These are phyloP conservation scores for Halisarca cf. caerulea DNA, from an alignment of 37 sponge, comb jelly and placozoan genomes.

Conservation along the genomic window DNA sequence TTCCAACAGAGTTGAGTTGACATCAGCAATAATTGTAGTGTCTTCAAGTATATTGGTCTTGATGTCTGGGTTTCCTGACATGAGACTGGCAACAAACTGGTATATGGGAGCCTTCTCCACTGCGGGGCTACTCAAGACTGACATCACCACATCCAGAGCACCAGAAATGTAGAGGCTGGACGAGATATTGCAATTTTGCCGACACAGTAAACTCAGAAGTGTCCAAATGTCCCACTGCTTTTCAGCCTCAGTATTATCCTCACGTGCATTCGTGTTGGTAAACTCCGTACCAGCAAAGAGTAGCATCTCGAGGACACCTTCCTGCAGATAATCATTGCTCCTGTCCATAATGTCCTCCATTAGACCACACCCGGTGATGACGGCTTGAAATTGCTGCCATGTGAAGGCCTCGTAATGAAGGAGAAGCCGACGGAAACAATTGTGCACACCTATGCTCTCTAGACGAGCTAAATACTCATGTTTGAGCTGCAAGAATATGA, in stretches of 20 bases:
- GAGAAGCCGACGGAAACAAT: background rate
- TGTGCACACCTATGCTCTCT: background rate
- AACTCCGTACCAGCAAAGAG: slow-evolving; percentile 11
- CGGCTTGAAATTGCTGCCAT: background rate
- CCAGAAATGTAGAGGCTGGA: background rate
- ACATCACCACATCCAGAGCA: slow-evolving; percentile 11
- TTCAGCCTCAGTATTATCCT: background rate
- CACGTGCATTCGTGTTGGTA: background rate
- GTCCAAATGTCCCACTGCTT: slow-evolving; percentile 26
- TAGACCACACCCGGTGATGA: slow-evolving; percentile 4
- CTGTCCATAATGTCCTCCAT: slow-evolving; percentile 20
- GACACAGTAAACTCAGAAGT: slow-evolving; percentile 12
- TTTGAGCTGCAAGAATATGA: background rate
- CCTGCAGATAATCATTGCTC: slow-evolving; percentile 10
- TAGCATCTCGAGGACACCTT: slow-evolving; percentile 12
- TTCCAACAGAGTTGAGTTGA: background rate
- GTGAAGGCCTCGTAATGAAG: slow-evolving; percentile 8
- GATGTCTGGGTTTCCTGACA: background rate
- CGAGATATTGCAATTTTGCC: background rate
- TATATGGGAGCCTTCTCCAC: slow-evolving; percentile 1
- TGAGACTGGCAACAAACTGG: slow-evolving; percentile 2
- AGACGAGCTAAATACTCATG: background rate
- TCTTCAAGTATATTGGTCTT: background rate
- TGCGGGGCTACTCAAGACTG: background rate
- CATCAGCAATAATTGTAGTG: background rate